Evolutionary conservation across 2,113 vertebrate species (phyloP).

Genomic region (Misgurnus anguillicaudatus): DNA sequence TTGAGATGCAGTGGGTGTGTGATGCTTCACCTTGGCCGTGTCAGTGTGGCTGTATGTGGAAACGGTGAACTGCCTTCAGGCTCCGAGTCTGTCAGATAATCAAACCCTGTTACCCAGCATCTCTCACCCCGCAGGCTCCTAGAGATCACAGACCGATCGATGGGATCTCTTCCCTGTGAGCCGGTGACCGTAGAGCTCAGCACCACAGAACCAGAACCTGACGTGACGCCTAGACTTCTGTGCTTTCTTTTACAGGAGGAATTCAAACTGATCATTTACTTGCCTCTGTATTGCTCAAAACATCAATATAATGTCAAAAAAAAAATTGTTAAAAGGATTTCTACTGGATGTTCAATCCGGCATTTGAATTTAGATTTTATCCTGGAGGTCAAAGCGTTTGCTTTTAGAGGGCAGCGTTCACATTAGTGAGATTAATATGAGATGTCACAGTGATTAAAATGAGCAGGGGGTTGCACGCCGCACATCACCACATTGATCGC

Average conservation of each 20-base stretch:
- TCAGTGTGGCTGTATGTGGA: not conserved
- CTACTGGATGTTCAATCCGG: too few species aligned
- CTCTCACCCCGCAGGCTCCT: constrained; percentile 23
- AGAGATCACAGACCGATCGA: constrained; percentile 50
- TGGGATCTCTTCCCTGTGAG: constrained; percentile 44
- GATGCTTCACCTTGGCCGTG: constrained; percentile 38
- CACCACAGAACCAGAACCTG: not conserved
- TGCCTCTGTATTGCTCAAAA: too few species aligned
- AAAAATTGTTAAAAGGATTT: too few species aligned
- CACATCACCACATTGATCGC: constrained; percentile 26
- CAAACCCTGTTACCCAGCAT: constrained; percentile 25
- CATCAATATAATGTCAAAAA: too few species aligned
- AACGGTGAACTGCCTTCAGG: constrained; percentile 12
- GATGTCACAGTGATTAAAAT: constrained; percentile 49
- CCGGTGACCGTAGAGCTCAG: constrained; percentile 14
- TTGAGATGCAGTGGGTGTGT: constrained; percentile 13
- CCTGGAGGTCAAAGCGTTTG: constrained; percentile 37
- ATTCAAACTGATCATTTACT: not conserved
- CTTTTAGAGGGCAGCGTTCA: constrained; percentile 50
- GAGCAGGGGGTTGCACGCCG: too few species aligned
- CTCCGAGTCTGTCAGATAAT: constrained; percentile 49
- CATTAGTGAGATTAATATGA: constrained; percentile 54
- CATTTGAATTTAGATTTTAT: not conserved
- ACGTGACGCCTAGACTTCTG: not conserved
- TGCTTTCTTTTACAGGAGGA: not conserved